Conservation (phyloP, 1,140 invertebrate genomes). For the Condylostylus longicornis region DNA sequence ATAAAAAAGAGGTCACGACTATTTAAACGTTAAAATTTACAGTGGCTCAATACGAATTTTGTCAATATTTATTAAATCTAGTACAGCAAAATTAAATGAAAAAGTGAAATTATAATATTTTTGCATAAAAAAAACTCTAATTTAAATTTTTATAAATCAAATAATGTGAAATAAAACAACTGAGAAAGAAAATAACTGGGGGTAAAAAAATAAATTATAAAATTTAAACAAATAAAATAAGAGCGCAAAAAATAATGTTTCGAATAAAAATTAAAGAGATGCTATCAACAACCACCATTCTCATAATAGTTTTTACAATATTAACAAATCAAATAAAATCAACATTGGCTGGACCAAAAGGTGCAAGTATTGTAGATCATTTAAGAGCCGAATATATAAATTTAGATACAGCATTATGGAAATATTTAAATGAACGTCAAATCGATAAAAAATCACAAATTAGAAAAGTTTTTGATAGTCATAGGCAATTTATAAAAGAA, state of each 20-base stretch:
- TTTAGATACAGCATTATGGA: slow-evolving; percentile 21
- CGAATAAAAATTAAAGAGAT: background rate
- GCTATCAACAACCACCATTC: background rate
- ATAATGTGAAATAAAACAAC: too few relatives aligned
- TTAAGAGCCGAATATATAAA: slow-evolving; percentile 38
- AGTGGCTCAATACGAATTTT: too few relatives aligned
- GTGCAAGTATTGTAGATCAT: slow-evolving; percentile 33
- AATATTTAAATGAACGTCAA: slow-evolving; percentile 17
- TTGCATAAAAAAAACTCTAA: too few relatives aligned
- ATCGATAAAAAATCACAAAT: slow-evolving; percentile 18
- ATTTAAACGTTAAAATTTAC: too few relatives aligned
- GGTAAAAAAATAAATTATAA: background rate
- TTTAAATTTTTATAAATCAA: too few relatives aligned
- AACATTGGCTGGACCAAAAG: slow-evolving; percentile 2
- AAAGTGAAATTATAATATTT: too few relatives aligned
- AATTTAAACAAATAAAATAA: slow-evolving; percentile 3
- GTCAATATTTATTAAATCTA: too few relatives aligned
- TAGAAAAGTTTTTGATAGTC: slow-evolving; percentile 22
- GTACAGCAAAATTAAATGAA: too few relatives aligned
- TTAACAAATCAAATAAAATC: background rate
- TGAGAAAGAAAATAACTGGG: background rate
- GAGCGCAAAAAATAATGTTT: background rate
- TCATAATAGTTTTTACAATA: background rate
- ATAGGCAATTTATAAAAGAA: slow-evolving; percentile 16
- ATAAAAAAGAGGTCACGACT: too few relatives aligned